phyloP scores from a whole-genome alignment of 2,113 vertebrate genomes.

The Pygoscelis adeliae region DNA sequence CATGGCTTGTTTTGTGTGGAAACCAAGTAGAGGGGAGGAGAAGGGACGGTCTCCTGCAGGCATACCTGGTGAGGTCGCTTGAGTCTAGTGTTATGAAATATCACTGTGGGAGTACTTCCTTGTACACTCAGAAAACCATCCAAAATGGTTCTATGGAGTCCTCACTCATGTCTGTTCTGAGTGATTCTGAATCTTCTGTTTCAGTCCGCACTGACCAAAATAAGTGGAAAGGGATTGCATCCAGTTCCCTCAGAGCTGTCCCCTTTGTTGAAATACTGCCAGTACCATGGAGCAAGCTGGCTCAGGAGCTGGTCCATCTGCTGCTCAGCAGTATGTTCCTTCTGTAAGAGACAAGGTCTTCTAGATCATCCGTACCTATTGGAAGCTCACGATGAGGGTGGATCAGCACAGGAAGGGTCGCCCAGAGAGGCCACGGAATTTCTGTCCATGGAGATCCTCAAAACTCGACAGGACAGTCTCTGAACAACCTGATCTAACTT shows the following conservation, averaged over 20 bases:
- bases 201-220: neutral
- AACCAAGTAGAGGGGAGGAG: neutral
- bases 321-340: neutral
- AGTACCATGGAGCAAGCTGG: neutral
- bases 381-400: neutral
- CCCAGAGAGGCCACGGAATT: neutral
- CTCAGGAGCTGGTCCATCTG: neutral
- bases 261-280: neutral
- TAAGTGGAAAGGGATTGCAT: neutral
- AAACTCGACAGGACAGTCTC: neutral
- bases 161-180: neutral
- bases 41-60: neutral
- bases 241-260: neutral
- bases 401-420: neutral
- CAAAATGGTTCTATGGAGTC: neutral
- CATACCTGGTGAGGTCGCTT: neutral
- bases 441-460: neutral
- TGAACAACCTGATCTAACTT: neutral
- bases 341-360: neutral
- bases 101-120: neutral
- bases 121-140: neutral
- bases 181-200: neutral
- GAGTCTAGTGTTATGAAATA: neutral
- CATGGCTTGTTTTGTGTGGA: neutral
- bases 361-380: neutral